phyloP scores from a whole-genome alignment of 2,113 vertebrate genomes.

The Coracopsis vasa region DNA sequence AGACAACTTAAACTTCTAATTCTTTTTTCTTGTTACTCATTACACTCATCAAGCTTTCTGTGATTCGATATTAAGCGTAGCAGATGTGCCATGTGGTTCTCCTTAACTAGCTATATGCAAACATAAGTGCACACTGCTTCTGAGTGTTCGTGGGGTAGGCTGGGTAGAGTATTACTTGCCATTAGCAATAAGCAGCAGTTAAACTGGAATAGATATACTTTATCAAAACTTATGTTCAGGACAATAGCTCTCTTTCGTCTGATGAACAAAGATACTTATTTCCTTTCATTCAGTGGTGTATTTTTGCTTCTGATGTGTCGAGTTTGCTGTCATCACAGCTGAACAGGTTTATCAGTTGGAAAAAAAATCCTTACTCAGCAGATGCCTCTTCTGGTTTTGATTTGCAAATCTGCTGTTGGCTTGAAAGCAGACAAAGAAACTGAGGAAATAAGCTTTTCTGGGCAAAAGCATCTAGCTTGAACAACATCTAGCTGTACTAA shows the following conservation, averaged over 20 bases:
- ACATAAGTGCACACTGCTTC: neutral
- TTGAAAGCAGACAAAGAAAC: neutral
- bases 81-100: conserved; percentile 16
- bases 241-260: neutral
- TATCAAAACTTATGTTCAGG: neutral
- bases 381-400: neutral
- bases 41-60: conserved; percentile 4
- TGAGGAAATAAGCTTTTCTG: neutral
- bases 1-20: neutral
- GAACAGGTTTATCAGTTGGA: neutral
- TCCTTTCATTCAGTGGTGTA: neutral
- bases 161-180: neutral
- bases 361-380: neutral
- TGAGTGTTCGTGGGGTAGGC: neutral
- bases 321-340: neutral
- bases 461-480: neutral
- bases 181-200: neutral
- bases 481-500: neutral
- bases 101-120: neutral
- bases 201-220: neutral
- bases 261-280: neutral
- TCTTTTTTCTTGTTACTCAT: conserved; percentile 10
- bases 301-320: neutral
- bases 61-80: neutral
- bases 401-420: neutral